Evolutionary conservation across 2,797 vertebrate species (phyloP).

Genomic region (Macroramphosus scolopax): DNA sequence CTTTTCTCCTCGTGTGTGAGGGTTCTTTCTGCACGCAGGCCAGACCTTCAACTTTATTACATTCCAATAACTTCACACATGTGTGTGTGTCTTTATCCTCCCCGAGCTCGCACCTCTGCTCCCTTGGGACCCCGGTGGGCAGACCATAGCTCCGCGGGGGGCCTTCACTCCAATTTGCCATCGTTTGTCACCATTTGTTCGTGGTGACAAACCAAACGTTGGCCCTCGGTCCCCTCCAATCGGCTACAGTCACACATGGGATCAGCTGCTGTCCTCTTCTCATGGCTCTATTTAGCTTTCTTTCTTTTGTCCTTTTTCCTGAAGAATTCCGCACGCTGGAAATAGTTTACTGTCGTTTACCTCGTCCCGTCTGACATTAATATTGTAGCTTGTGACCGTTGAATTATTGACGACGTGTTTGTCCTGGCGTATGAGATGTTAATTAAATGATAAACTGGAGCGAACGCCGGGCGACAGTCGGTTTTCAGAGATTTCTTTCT

Average conservation of each 20-base stretch:
- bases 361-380: slow-evolving; percentile 67
- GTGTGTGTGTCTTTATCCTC: slow-evolving; percentile 48
- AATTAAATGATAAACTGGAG: slow-evolving; percentile 69
- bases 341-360: slow-evolving; percentile 61
- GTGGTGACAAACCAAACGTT: slow-evolving; percentile 67
- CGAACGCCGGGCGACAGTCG: slow-evolving; percentile 50
- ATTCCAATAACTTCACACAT: slow-evolving; percentile 59
- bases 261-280: slow-evolving; percentile 58
- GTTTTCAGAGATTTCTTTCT: slow-evolving; percentile 25
- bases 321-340: slow-evolving; percentile 20
- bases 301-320: slow-evolving; percentile 17
- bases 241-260: slow-evolving; percentile 51
- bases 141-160: slow-evolving; percentile 72
- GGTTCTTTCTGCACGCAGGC: slow-evolving; percentile 44
- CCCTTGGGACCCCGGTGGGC: slow-evolving; percentile 51
- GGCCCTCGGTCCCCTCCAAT: slow-evolving; percentile 53
- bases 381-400: slow-evolving; percentile 61
- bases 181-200: slow-evolving; percentile 81
- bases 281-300: slow-evolving; percentile 28
- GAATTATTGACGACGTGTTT: slow-evolving; percentile 69
- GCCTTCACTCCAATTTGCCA: slow-evolving; percentile 81
- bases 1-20: slow-evolving; percentile 31
- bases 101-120: slow-evolving; percentile 50
- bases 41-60: slow-evolving; percentile 57
- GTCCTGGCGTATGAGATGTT: slow-evolving; percentile 62